These are phyloP conservation scores for Formicarius rufipectus DNA, from an alignment of 2,113 vertebrate genomes.

Conservation along the genomic window DNA sequence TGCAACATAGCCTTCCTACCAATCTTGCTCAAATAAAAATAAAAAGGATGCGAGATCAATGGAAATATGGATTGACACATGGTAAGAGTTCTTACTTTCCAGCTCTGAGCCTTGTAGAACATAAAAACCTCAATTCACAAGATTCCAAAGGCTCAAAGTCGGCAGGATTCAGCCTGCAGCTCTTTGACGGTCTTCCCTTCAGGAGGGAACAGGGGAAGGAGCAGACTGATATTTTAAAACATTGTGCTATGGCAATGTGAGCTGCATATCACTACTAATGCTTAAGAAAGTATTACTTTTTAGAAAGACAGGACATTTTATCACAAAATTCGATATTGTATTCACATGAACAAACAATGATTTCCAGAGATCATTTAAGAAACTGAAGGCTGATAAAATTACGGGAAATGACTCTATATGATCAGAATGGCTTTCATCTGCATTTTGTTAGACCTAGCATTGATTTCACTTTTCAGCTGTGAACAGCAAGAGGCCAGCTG, in stretches of 20 bases:
- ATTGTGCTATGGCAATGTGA: not conserved
- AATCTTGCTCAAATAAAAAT: slow-evolving; percentile 67
- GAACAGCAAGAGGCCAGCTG: slow-evolving; percentile 82
- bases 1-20: slow-evolving; percentile 47
- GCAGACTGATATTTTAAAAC: not conserved
- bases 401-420: slow-evolving; percentile 79
- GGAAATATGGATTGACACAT: slow-evolving; percentile 48
- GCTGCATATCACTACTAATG: not conserved
- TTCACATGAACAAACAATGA: slow-evolving; percentile 72
- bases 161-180: slow-evolving; percentile 40
- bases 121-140: slow-evolving; percentile 58
- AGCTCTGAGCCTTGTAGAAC: slow-evolving; percentile 50
- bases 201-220: not conserved
- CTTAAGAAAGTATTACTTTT: slow-evolving; percentile 64
- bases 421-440: slow-evolving; percentile 83
- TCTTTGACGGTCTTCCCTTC: not conserved
- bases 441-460: slow-evolving; percentile 77
- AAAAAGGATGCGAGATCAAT: slow-evolving; percentile 54
- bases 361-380: slow-evolving; percentile 75
- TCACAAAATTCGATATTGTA: slow-evolving; percentile 62
- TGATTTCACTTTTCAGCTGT: slow-evolving; percentile 80
- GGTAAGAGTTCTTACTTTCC: slow-evolving; percentile 51
- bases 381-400: slow-evolving; percentile 81
- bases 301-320: slow-evolving; percentile 59
- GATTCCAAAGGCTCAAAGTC: slow-evolving; percentile 33